Evolutionary conservation across 2,113 vertebrate genomes (phyloP).

Genomic region (Cinclus mexicanus): DNA sequence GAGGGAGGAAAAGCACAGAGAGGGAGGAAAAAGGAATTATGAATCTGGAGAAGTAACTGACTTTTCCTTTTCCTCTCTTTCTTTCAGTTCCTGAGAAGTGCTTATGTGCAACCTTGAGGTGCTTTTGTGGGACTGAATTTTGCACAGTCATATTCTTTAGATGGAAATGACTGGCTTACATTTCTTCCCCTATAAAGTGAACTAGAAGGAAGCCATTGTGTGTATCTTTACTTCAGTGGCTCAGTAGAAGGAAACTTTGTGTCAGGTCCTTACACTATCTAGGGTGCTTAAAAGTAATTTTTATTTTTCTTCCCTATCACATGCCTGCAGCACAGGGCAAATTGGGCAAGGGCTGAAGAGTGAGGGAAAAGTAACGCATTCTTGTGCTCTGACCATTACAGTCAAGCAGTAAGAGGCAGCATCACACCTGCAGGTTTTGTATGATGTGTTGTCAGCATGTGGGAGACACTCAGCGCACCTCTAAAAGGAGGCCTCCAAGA

Average conservation of each 20-base stretch:
- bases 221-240: background rate
- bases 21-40: background rate
- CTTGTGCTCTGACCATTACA: background rate
- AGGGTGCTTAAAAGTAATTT: background rate
- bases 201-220: background rate
- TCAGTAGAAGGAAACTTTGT: background rate
- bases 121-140: background rate
- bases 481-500: background rate
- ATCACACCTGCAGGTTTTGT: background rate
- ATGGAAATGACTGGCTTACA: background rate
- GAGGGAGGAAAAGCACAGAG: background rate
- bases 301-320: background rate
- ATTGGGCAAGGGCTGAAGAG: background rate
- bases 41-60: background rate
- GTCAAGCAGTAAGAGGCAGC: background rate
- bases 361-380: background rate
- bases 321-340: background rate
- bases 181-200: background rate
- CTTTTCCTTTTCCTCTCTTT: background rate
- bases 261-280: background rate
- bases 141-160: background rate
- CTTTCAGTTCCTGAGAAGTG: background rate
- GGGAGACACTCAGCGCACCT: fast-evolving
- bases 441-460: fast-evolving
- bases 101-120: background rate